These are phyloP conservation scores for Scopus umbretta DNA, from an alignment of 2,113 vertebrate genomes.

Conservation along the genomic window DNA sequence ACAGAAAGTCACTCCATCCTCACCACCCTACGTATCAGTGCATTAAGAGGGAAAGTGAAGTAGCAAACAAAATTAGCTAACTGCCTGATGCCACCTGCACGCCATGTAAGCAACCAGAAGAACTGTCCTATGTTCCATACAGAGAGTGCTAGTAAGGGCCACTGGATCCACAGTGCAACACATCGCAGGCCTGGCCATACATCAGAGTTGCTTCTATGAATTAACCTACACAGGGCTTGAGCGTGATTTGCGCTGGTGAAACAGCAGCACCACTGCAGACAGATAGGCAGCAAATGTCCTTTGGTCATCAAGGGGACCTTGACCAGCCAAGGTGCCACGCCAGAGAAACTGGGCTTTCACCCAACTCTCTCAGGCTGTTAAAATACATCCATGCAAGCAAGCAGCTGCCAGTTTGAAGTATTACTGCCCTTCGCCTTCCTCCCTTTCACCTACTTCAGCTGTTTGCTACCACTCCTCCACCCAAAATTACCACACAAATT, in stretches of 20 bases:
- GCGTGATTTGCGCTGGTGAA: neutral
- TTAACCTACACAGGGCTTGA: neutral
- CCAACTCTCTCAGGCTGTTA: neutral
- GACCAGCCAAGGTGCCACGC: neutral
- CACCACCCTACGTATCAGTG: fast-evolving
- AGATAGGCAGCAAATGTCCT: neutral
- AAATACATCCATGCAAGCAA: neutral
- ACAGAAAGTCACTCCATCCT: neutral
- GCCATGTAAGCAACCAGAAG: neutral
- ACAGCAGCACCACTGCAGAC: neutral
- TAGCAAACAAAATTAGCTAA: neutral
- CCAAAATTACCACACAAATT: neutral
- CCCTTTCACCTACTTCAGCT: neutral
- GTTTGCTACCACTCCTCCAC: neutral
- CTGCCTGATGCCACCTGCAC: neutral
- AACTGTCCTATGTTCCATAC: neutral
- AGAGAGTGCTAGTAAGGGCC: neutral
- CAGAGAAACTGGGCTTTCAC: neutral
- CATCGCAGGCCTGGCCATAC: neutral
- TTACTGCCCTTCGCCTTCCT: neutral
- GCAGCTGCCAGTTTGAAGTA: neutral
- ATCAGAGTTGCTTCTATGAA: neutral
- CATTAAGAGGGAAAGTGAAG: neutral
- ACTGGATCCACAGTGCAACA: neutral
- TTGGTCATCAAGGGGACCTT: neutral